These are phyloP conservation scores for Myiotriccus ornatus DNA, from an alignment of 2,797 vertebrate genomes.

Conservation along the genomic window DNA sequence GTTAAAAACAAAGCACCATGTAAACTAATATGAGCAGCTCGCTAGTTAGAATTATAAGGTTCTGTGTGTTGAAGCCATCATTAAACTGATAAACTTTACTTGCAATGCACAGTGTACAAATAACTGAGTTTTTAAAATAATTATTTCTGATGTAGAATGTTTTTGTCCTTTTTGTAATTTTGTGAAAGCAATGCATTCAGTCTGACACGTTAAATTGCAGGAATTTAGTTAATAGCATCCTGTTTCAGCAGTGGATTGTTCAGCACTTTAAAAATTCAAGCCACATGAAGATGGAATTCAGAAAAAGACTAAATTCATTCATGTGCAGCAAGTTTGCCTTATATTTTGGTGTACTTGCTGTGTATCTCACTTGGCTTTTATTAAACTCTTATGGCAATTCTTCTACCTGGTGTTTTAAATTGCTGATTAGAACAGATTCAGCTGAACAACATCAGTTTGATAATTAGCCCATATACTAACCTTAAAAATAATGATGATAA, in stretches of 20 bases:
- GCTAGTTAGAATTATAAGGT: neutral
- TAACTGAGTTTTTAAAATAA: neutral
- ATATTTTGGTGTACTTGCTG: neutral
- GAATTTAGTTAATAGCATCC: neutral
- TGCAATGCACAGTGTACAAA: neutral
- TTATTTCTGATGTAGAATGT: neutral
- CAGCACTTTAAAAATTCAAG: neutral
- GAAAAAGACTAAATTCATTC: neutral
- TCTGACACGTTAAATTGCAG: neutral
- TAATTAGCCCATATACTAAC: neutral
- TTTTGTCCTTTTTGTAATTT: neutral
- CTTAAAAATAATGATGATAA: neutral
- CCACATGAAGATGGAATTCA: neutral
- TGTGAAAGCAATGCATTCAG: accelerated
- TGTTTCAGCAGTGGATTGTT: neutral
- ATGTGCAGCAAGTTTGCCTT: neutral
- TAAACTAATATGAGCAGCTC: neutral
- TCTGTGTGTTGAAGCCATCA: neutral
- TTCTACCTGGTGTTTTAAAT: neutral
- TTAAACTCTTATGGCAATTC: neutral
- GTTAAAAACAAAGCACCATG: neutral
- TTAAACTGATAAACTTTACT: neutral
- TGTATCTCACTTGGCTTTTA: neutral
- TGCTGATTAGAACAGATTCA: neutral
- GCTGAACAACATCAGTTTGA: neutral